phyloP scores from a whole-genome alignment of 2,888 invertebrate genomes.

The Calephelis perditalis region DNA sequence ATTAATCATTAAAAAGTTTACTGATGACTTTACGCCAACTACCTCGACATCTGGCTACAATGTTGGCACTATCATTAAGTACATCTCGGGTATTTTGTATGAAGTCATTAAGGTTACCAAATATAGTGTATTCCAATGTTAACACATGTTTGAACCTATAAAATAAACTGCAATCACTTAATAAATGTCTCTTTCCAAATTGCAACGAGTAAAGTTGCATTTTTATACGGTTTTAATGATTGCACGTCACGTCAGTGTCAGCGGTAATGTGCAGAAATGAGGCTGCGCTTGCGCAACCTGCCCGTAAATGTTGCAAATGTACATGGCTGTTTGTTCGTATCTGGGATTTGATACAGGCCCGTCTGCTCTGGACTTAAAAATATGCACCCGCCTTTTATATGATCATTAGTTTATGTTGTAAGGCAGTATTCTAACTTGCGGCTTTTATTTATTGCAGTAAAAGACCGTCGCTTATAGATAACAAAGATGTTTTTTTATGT shows the following conservation, averaged over 20 bases:
- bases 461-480: too few relatives aligned
- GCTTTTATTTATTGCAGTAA: too few relatives aligned
- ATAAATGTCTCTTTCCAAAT: slow-evolving; percentile 12
- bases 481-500: too few relatives aligned
- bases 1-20: too few relatives aligned
- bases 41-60: too few relatives aligned
- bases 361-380: not conserved
- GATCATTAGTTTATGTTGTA: too few relatives aligned
- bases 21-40: too few relatives aligned
- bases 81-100: slow-evolving; percentile 1
- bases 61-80: too few relatives aligned
- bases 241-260: slow-evolving; percentile 10
- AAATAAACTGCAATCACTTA: not conserved
- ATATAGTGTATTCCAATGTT: not conserved
- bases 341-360: not conserved
- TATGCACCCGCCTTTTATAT: too few relatives aligned
- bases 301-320: not conserved
- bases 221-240: slow-evolving; percentile 11
- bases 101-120: not conserved
- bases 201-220: slow-evolving; percentile 12
- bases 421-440: too few relatives aligned
- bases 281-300: slow-evolving; percentile 5
- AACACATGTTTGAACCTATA: slow-evolving; percentile 6
- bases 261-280: not conserved
- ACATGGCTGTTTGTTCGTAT: not conserved